A percentile compares a stretch with the other conserved stretches of the same genome.
phyloP scores from a whole-genome alignment of 1,140 invertebrate species.

The Dreissena polymorpha region DNA sequence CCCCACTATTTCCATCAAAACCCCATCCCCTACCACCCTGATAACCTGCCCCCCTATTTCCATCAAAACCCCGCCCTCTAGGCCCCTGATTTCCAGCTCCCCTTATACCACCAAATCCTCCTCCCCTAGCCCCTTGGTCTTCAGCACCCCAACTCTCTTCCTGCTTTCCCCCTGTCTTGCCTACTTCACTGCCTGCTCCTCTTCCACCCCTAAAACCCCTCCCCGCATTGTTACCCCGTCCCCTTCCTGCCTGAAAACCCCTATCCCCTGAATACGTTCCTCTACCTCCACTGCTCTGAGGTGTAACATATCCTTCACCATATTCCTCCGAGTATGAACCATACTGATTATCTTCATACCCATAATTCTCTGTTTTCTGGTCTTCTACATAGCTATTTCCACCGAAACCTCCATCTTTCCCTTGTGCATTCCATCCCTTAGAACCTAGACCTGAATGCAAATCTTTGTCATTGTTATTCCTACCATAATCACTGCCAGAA shows the following conservation, averaged over 20 bases:
- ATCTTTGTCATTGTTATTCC: not conserved
- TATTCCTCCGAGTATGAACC: not conserved
- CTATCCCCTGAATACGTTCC: not conserved
- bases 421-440: not conserved
- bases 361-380: not conserved
- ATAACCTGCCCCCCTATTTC: conserved; percentile 7
- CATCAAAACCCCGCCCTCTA: conserved; percentile 15
- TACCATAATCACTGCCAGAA: no score
- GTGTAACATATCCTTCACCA: not conserved
- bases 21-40: not conserved
- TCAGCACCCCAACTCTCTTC: not conserved
- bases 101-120: conserved; percentile 13
- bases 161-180: not conserved
- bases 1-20: conserved; percentile 6
- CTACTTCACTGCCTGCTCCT: not conserved
- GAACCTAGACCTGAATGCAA: not conserved
- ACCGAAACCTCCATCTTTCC: not conserved
- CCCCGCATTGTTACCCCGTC: conserved; percentile 10
- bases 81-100: not conserved
- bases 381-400: not conserved
- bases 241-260: conserved; percentile 9
- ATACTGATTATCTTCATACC: not conserved
- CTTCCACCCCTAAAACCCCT: not conserved
- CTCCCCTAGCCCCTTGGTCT: not conserved
- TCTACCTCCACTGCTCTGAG: not conserved